Base-by-base conservation (phyloP, 1,140 invertebrate species). In the Gryllus bimaculatus region DNA sequence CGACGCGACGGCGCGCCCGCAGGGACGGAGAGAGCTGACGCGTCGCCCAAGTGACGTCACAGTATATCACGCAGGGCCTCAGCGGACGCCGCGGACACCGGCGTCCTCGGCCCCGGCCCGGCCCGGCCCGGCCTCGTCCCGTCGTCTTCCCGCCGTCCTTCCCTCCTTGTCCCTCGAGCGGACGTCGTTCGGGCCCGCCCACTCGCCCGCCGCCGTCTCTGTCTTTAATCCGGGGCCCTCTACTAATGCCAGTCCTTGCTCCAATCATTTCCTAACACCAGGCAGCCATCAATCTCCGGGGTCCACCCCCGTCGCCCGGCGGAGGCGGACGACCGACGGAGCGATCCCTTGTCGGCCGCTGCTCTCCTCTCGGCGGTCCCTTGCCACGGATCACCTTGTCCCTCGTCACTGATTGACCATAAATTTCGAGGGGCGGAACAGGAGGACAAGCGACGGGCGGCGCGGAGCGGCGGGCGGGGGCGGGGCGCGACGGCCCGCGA, bases 331-430 rank as follows among this genome's bases (percentile, higher is more conserved):
- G 10, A 18, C 10, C 54, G 54, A 66, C 54, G 54, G 2, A 7
- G 3, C 54, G 54, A 8, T 54, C 49, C n/a, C n/a, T 39, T 5
- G 12, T 15, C 78, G 21, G 47, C 48, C 47, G 26, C 48, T 47
- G 7, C 77, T 73, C 18, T 5, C 10, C 54, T 66, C 54, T 73
- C 18, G 66, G 66, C 21, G 47, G n/a, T n/a, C n/a, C 15, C 77
- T 39, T 78, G 77, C 73, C 54, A 78, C 77, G 77, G n/a, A n/a
- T 78, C 77, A 78, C 21, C 77, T 74, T 79, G 78, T 79, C 78
- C 78, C 78, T 79, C 48, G 74, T 79, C 74, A 75, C 73, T 79
- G 78, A 79, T 79, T 79, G 78, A 79, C 78, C 78, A 79, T 79
- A 79, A 75, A 79, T 79, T 75, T 73, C 75, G 73, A 7, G 73